phyloP scores from a whole-genome alignment of 2,888 invertebrate species.

The Apotomis capreana region DNA sequence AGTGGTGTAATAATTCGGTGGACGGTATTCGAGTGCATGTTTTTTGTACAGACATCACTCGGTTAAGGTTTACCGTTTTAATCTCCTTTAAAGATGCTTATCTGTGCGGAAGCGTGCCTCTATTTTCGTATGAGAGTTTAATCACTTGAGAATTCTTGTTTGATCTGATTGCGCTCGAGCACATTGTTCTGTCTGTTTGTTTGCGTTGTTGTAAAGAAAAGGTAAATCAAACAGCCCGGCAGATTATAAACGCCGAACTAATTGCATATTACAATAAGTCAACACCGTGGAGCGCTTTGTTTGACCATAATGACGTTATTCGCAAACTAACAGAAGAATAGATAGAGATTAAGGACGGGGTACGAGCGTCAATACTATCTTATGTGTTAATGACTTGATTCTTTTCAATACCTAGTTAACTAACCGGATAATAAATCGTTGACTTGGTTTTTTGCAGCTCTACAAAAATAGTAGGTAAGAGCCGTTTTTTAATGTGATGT shows the following conservation, averaged over 20 bases:
- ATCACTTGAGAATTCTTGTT: constrained; percentile 59
- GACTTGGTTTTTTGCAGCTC: constrained; percentile 30
- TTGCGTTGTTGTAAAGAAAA: constrained; percentile 39
- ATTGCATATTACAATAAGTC: constrained; percentile 42
- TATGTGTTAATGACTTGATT: constrained; percentile 33
- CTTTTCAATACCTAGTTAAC: constrained; percentile 34
- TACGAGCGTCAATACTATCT: constrained; percentile 34
- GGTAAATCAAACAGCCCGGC: constrained; percentile 39
- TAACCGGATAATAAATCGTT: constrained; percentile 34
- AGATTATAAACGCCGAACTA: constrained; percentile 42
- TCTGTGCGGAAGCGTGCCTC: constrained; percentile 65
- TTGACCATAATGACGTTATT: constrained; percentile 42
- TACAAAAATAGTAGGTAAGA: constrained; percentile 16
- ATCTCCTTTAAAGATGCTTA: constrained; percentile 66
- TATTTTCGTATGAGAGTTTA: constrained; percentile 57
- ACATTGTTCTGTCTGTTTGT: constrained; percentile 34
- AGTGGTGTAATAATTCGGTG: constrained; percentile 68
- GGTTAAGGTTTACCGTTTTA: constrained; percentile 67
- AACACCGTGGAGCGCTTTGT: constrained; percentile 31
- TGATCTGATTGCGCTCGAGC: constrained; percentile 28
- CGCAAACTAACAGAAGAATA: constrained; percentile 38
- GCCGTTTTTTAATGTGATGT: constrained; percentile 20
- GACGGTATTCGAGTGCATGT: constrained; percentile 63
- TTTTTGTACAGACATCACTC: constrained; percentile 66
- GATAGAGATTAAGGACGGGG: constrained; percentile 26